Evolutionary conservation across 2,797 vertebrate genomes (phyloP).

Genomic region (Onychomys arenicola): DNA sequence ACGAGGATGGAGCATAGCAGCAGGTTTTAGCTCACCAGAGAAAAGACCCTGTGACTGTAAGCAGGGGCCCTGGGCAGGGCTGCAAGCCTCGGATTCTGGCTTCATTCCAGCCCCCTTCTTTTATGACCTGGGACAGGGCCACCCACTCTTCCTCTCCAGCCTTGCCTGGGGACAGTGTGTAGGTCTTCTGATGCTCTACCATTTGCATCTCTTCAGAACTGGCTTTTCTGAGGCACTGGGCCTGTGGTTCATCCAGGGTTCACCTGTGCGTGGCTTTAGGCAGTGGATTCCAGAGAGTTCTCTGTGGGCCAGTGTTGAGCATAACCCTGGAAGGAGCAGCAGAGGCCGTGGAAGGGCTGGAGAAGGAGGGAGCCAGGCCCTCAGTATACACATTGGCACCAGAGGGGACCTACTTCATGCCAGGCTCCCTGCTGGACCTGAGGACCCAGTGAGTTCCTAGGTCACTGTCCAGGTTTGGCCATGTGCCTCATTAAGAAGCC

Average conservation of each 20-base stretch:
- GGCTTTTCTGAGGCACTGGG: not conserved
- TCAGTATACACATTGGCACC: not conserved
- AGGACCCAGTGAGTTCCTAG: not conserved
- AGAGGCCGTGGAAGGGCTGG: not conserved
- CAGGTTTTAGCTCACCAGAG: not conserved
- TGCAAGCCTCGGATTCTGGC: not conserved
- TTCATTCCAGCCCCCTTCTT: not conserved
- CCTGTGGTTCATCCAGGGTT: accelerated
- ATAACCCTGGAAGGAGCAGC: not conserved
- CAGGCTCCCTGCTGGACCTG: not conserved
- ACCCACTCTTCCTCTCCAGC: not conserved
- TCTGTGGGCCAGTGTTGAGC: not conserved
- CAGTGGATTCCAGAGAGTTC: not conserved
- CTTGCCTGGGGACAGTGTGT: not conserved
- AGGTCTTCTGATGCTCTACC: not conserved
- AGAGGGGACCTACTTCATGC: not conserved
- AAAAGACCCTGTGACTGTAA: not conserved
- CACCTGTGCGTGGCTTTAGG: not conserved
- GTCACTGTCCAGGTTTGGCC: not conserved
- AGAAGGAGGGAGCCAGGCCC: not conserved
- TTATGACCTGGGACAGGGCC: not conserved
- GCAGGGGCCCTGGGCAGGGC: not conserved
- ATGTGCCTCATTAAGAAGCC: not conserved
- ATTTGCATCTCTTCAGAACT: not conserved
- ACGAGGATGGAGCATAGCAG: not conserved